Base-by-base conservation (phyloP, 2,888 invertebrate genomes). In the Philonicus albiceps region DNA sequence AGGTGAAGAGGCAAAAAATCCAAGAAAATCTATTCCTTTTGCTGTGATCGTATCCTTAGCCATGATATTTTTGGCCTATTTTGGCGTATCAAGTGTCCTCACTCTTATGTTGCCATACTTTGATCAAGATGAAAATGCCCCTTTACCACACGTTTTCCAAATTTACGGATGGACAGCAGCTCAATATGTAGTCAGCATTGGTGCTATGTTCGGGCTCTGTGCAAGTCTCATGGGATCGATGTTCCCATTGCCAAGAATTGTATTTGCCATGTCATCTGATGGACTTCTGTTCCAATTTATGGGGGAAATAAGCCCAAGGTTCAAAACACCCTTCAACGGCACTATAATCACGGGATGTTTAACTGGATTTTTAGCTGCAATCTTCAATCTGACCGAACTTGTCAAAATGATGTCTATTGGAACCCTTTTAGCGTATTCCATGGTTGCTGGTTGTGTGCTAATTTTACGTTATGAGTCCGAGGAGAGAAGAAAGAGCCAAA, bases 1-100 rank as follows among this genome's bases (percentile, higher is more conserved):
- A 88, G 96, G 98, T 11, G 98, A 98, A 92, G 98, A 98, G 92
- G 98, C 97, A 0, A 95, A 95, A 88, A 95, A 96, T 89, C 98
- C 98, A 0, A 96, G 97, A 92, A 96, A 95, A 93, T 95, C 96
- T 2, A 98, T 98, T 88, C 98, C 98, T 0, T 95, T 98, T 89
- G 96, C 97, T 5, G 97, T 98, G 87, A 95, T 97, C 7, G 93
- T 95, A 0, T 98, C 98, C 0, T 93, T 98, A 85, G 93, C 96
- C 0, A 94, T 97, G 78, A 96, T 98, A 88, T 98, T 98, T 91
- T 90, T 98, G 76, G 96, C 98, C 0, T 98, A 98, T 93, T 97
- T 97, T 91, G 96, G 98, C 0, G 96, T 98, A 30, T 97, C 98
- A 0, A 94, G 96, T 0, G 95, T 98, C 11, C 93, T 98, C 30